Evolutionary conservation across 2,888 invertebrate species (phyloP), one percentile per base, ranked within the genome.

Genomic region (Itoplectis maculator): DNA sequence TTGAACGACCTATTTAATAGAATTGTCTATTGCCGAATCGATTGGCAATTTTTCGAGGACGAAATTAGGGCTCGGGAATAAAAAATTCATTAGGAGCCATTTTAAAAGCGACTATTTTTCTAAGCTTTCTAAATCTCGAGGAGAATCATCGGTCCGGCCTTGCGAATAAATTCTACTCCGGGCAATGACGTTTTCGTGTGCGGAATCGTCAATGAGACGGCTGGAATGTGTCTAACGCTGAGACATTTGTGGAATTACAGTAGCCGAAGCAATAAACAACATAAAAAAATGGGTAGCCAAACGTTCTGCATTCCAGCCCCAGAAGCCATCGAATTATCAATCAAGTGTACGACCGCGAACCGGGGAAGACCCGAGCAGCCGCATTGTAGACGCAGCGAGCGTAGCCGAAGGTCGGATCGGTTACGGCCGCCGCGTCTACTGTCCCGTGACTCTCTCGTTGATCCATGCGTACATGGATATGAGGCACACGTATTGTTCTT

Each of bases 341-440:
- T 70, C 29, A n/a, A 40, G 40, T 40, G 7, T 15, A 7, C 15
- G 4, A 9, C 77, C 13, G 59, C 11, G 42, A 45, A 56, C n/a
- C n/a, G n/a, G 51, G 40, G 40, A 51, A 42, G 45, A 66, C 23
- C 40, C 63, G 29, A 9, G 49, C 23, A 73, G 66, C 77, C 66
- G n/a, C 69, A 85, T 87, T 82, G 83, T 73, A 79, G 4, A 86
- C 81, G 81, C 87, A 79, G 66, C 45, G 74, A 74, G 75, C 86
- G 86, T 84, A 78, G 76, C 73, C 84, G 87, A 87, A 87, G 87
- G 87, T 87, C 87, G 87, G 81, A 73, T 80, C 74, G 81, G 80
- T 82, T 86, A 83, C 85, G 82, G 73, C 79, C 66, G 56, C 69
- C 72, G 3, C 68, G 9, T 51, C 61, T 35, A 37, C 35, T 70